phyloP scores from a whole-genome alignment of 35 echinoderm and acorn worm genomes.

The Patiria miniata region DNA sequence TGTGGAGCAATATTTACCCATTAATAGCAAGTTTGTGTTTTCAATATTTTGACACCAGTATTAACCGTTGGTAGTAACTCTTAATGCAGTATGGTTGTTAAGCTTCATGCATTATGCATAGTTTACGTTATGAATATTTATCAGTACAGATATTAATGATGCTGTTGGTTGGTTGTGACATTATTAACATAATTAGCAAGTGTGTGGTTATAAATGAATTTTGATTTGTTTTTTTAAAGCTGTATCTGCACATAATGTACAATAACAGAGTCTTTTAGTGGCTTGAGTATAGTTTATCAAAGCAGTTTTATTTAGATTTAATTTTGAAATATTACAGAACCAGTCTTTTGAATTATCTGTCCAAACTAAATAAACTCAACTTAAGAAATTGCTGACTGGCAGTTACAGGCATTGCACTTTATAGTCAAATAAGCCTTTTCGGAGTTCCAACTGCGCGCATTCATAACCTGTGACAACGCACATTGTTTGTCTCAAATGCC shows the following conservation, averaged over 20 bases:
- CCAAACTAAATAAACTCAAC: no score
- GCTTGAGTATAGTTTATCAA: conserved; percentile 29
- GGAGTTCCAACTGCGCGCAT: no score
- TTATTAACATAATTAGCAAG: neutral
- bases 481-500: no score
- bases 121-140: conserved; percentile 16
- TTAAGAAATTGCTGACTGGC: no score
- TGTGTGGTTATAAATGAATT: neutral
- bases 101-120: neutral
- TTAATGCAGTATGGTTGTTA: neutral
- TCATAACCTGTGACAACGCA: no score
- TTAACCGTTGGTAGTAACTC: conserved; percentile 11
- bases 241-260: conserved; percentile 4
- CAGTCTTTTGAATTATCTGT: neutral
- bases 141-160: conserved; percentile 15
- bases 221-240: conserved; percentile 1
- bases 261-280: neutral
- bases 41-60: neutral
- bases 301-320: conserved; percentile 7
- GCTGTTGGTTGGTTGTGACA: neutral
- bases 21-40: neutral
- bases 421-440: no score
- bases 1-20: conserved; percentile 9
- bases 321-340: conserved; percentile 23
- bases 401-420: no score